Evolutionary conservation across 2,113 vertebrate genomes (phyloP), one percentile per base, ranked within the genome.

Genomic region (Oryzias melastigma): DNA sequence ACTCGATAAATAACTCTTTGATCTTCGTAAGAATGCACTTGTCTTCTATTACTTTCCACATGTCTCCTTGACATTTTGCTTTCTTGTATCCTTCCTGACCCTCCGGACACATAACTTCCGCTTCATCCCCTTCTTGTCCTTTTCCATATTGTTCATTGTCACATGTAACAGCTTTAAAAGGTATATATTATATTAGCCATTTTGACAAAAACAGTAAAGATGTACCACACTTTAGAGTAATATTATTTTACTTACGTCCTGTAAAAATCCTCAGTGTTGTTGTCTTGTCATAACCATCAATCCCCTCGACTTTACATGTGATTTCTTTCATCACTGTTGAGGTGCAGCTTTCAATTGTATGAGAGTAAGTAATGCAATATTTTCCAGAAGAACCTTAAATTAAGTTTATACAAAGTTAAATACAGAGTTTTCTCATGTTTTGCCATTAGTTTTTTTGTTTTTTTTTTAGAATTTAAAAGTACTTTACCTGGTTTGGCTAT

Each of bases 11-110:
- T 35, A 87, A 45, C 1, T 80, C 60, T 1, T 54, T 75, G 52
- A 89, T 83, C 67, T 3, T 0, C 17, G 13, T 54, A 10, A 86
- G 0, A 12, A 89, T 70, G 62, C 85, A 89, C 6, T 44, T 75
- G 67, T 89, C 68, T 15, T 25, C 5, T 0, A 7, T 2, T 25
- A 65, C 18, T 51, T 0, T 52, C 87, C 87, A 89, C 1, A 5
- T 0, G 55, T 56, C 29, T 10, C 53, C 52, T 12, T 52, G 15
- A 53, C 87, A 89, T 17, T 5, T 0, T 0, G 74, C 81, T 4
- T 1, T 58, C 19, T 27, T 82, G 17, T 0, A 15, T 8, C 87
- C 83, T 15, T 35, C 35, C 35, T 35, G 35, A 35, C 35, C 35
- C 10, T 12, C 0, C 5, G 35, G 29, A 51, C 85, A 87, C 2